Evolutionary conservation across 2,888 invertebrate species (phyloP).

Genomic region (Gisinianus flammeolus): DNA sequence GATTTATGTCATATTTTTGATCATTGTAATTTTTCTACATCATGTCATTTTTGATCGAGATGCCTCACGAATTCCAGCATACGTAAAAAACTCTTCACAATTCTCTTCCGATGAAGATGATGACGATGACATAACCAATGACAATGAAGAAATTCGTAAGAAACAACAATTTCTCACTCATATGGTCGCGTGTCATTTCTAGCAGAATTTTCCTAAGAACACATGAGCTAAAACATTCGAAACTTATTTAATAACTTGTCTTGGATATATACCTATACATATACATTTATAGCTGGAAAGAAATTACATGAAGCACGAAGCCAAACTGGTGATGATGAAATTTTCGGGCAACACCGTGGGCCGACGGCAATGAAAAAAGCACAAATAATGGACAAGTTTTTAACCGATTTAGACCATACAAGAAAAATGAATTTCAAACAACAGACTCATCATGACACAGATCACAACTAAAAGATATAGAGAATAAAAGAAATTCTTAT

Average conservation of each 20-base stretch:
- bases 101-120: slow-evolving; percentile 43
- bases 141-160: slow-evolving; percentile 16
- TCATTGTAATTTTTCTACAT: slow-evolving; percentile 50
- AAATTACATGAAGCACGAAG: slow-evolving; percentile 31
- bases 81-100: slow-evolving; percentile 51
- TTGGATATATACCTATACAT: no score
- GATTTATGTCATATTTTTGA: slow-evolving; percentile 45
- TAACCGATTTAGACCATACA: slow-evolving; percentile 28
- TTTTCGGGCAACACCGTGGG: slow-evolving; percentile 1
- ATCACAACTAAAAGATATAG: neutral
- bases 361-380: slow-evolving; percentile 33
- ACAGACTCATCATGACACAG: slow-evolving; percentile 1
- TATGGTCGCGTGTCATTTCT: neutral
- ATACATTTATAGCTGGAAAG: slow-evolving; percentile 20
- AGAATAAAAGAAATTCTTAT: no score
- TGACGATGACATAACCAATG: neutral
- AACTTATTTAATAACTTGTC: neutral
- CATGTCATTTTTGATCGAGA: slow-evolving; percentile 50
- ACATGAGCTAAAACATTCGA: neutral
- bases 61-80: slow-evolving; percentile 49
- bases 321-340: slow-evolving; percentile 38
- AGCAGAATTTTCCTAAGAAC: no score
- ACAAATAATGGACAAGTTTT: slow-evolving; percentile 28
- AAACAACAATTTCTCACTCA: neutral
- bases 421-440: no score